Evolutionary conservation across 1,140 invertebrate genomes (phyloP), one percentile per base, ranked within the genome.

Genomic region (Trachymyrmex septentrionalis): DNA sequence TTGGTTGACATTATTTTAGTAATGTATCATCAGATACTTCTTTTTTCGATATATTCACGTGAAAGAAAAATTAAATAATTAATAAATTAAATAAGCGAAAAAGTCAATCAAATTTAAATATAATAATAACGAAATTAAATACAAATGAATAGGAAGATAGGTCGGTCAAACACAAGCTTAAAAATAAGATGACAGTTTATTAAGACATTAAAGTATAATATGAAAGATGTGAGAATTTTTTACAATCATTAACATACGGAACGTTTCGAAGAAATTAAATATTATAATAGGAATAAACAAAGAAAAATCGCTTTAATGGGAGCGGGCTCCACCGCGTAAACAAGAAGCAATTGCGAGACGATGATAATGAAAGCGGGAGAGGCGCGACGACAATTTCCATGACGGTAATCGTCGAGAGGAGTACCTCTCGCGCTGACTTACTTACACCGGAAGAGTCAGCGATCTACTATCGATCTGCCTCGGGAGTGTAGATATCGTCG

Each of bases 391-490:
- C n/a, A 10, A 63, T 27, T 50, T 53, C 2, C 38, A 44, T 12
- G 55, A 44, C 16, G 55, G 6, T 19, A 34, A 59, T 75, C 72
- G 5, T 19, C 6, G 4, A 44, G 30, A 10, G 30, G 19, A 10
- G 21, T 38, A 38, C 38, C 53, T 44, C 16, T 27, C 64, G 66
- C 24, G 34, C 34, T 34, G 30, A 48, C 69, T 30, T 16, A 16
- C n/a, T 16, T 44, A 38, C 5, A 81, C 85, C 34, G 38, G 21
- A 48, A 64, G 55, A 64, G n/a, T 9, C n/a, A 12, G 19, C 73
- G 78, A 69, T 81, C 77, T 30, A 55, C 24, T n/a, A 59, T 82
- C 48, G 76, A 78, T 27, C 55, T 10, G 12, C 66, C 44, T 48
- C 64, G 48, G 30, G 38, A 67, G 64, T 16, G 38, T 50, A 69